phyloP scores from a whole-genome alignment of 1,140 invertebrate genomes.

The Macrobrachium nipponense region DNA sequence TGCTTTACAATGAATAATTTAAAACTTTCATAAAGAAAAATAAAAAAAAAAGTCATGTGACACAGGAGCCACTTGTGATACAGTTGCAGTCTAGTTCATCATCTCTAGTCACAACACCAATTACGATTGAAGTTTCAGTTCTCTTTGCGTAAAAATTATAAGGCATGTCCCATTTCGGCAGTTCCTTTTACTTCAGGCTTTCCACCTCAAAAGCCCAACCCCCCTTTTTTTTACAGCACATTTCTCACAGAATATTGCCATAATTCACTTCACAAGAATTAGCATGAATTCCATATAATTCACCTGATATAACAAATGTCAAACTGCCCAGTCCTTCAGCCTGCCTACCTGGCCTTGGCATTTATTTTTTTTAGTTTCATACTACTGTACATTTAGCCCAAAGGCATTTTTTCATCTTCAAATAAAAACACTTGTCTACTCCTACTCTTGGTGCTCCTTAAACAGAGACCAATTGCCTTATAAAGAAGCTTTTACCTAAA shows the following conservation, averaged over 20 bases:
- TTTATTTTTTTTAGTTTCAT: background rate
- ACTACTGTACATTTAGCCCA: too few species aligned
- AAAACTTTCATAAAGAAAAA: background rate
- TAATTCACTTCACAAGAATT: background rate
- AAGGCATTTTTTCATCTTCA: background rate
- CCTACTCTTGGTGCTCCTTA: slow-evolving; percentile 15
- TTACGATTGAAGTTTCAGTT: slow-evolving; percentile 37
- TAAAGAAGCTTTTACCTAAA: background rate
- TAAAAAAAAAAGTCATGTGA: slow-evolving; percentile 32
- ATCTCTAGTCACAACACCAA: slow-evolving; percentile 33
- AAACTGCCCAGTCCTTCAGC: slow-evolving; percentile 26
- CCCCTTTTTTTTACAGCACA: slow-evolving; percentile 3
- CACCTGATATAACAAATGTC: slow-evolving; percentile 3
- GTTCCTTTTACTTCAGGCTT: slow-evolving; percentile 33
- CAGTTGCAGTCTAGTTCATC: slow-evolving; percentile 19
- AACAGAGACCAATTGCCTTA: too few species aligned
- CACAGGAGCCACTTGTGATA: slow-evolving; percentile 23
- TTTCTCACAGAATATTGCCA: slow-evolving; percentile 46
- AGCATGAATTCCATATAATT: slow-evolving; percentile 23
- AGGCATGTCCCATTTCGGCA: slow-evolving; percentile 50
- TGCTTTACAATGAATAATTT: background rate
- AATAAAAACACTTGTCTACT: slow-evolving; percentile 31
- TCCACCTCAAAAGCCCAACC: slow-evolving; percentile 36
- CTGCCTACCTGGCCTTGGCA: slow-evolving; percentile 22
- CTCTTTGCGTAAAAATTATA: slow-evolving; percentile 50